These are phyloP conservation scores for Rissa tridactyla DNA, from an alignment of 2,113 vertebrate species.

Conservation along the genomic window DNA sequence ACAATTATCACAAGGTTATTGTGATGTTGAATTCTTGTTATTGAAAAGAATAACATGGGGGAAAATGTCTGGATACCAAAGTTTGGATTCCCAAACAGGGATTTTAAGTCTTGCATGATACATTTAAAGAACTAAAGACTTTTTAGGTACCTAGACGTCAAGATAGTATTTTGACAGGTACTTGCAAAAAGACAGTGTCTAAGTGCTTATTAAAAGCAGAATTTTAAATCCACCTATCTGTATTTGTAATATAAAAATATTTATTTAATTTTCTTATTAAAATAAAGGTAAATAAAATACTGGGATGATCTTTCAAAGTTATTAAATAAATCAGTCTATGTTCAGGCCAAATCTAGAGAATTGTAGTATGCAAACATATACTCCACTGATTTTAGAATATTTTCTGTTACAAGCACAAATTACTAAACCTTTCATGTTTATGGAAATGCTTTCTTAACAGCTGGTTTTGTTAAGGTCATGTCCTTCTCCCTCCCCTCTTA, in stretches of 20 bases:
- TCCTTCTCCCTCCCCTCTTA: not conserved
- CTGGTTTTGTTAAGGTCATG: not conserved
- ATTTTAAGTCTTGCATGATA: not conserved
- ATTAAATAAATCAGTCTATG: not conserved
- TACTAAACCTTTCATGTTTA: not conserved
- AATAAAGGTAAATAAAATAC: not conserved
- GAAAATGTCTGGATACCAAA: not conserved
- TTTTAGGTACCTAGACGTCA: not conserved
- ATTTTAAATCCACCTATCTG: not conserved
- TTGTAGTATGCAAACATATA: not conserved
- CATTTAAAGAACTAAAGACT: not conserved
- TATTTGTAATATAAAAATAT: not conserved
- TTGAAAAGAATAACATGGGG: not conserved
- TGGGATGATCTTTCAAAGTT: not conserved
- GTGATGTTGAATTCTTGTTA: not conserved
- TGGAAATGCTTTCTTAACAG: not conserved
- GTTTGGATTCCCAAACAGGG: not conserved
- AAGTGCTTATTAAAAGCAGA: not conserved
- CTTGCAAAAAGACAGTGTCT: not conserved
- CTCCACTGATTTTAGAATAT: not conserved
- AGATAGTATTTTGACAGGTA: not conserved
- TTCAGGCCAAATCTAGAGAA: not conserved
- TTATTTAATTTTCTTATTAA: not conserved
- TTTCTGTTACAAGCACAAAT: not conserved
- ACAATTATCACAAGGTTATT: not conserved